phyloP scores from a whole-genome alignment of 1,140 invertebrate species.

The Euwallacea similis region DNA sequence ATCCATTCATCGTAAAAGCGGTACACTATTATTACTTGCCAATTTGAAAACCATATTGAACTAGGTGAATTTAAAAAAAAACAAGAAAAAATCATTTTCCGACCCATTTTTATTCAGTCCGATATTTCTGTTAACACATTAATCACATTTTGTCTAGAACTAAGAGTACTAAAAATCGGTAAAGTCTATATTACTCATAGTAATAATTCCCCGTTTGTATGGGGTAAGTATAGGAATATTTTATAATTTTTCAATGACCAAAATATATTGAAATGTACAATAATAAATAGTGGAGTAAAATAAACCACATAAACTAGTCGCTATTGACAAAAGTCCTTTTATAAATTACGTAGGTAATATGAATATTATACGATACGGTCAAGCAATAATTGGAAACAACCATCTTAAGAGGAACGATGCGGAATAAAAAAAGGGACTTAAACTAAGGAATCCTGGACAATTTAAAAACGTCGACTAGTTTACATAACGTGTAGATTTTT shows the following conservation, averaged over 20 bases:
- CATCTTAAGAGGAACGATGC: too few relatives aligned
- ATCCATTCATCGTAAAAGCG: too few relatives aligned
- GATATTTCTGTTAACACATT: slow-evolving; percentile 43
- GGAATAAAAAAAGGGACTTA: too few relatives aligned
- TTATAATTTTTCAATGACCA: slow-evolving; percentile 31
- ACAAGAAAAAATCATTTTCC: neutral
- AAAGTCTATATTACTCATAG: slow-evolving; percentile 38
- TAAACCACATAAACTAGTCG: slow-evolving; percentile 31
- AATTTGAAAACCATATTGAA: too few relatives aligned
- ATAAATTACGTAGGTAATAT: neutral
- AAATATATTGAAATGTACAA: slow-evolving; percentile 41
- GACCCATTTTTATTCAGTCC: slow-evolving; percentile 43
- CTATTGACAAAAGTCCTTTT: neutral
- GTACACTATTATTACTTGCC: too few relatives aligned
- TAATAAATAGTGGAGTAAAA: slow-evolving; percentile 41
- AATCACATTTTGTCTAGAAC: slow-evolving; percentile 44
- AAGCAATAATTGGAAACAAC: neutral
- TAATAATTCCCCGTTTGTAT: slow-evolving; percentile 35
- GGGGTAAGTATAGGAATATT: slow-evolving; percentile 33
- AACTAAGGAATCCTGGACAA: neutral
- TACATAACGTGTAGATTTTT: slow-evolving; percentile 15
- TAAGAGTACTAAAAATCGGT: slow-evolving; percentile 38
- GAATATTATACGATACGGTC: neutral
- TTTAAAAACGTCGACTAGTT: neutral
- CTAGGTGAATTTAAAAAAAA: neutral